These are phyloP conservation scores for Mythimna pallens DNA, from an alignment of 2,888 invertebrate genomes.

Conservation along the genomic window DNA sequence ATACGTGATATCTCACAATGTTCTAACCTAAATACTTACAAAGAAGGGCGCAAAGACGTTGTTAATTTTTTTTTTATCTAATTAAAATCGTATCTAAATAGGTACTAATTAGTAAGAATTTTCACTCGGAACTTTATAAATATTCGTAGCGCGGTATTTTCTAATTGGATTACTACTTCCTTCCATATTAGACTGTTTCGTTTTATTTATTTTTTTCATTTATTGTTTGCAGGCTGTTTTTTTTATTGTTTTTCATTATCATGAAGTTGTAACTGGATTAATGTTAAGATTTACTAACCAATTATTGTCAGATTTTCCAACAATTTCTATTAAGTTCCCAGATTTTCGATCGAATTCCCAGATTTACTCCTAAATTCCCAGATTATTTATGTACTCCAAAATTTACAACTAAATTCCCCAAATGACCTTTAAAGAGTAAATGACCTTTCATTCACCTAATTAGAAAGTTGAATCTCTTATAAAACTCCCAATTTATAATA, in stretches of 20 bases:
- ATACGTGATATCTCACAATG: neutral
- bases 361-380: neutral
- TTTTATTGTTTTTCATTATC: neutral
- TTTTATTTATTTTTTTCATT: neutral
- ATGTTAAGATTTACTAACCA: too few relatives aligned
- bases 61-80: neutral
- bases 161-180: neutral
- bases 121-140: slow-evolving; percentile 1
- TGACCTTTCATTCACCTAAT: too few relatives aligned
- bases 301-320: too few relatives aligned
- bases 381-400: too few relatives aligned
- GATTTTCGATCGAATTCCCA: neutral
- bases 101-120: neutral
- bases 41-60: neutral
- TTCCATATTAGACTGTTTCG: neutral
- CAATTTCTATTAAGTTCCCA: too few relatives aligned
- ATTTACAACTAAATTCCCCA: too few relatives aligned
- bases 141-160: slow-evolving; percentile 6
- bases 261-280: too few relatives aligned
- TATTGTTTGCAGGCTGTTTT: too few relatives aligned
- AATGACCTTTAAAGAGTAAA: too few relatives aligned
- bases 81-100: slow-evolving; percentile 25
- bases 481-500: neutral
- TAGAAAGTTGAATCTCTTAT: neutral
- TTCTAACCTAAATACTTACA: slow-evolving; percentile 1